Evolutionary conservation across 1,140 invertebrate species (phyloP).

Genomic region (Musca domestica): DNA sequence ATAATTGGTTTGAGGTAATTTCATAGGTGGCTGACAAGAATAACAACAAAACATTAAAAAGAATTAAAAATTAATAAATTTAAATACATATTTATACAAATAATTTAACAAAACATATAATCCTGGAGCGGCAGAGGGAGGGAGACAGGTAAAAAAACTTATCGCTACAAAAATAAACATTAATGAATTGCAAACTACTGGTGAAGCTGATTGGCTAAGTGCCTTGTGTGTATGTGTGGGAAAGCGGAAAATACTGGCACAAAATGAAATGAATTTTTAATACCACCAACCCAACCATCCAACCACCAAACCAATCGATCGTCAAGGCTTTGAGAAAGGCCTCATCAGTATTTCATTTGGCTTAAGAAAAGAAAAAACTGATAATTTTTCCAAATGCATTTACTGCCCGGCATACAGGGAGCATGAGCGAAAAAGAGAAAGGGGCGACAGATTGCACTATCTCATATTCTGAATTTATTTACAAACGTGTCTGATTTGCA

Average conservation of each 20-base stretch:
- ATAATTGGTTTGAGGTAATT: neutral
- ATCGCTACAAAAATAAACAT: neutral
- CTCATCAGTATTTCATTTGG: too few relatives aligned
- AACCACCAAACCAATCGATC: too few relatives aligned
- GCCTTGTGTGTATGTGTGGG: neutral
- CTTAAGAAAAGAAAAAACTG: too few relatives aligned
- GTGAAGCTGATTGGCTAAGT: neutral
- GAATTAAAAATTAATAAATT: neutral
- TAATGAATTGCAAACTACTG: neutral
- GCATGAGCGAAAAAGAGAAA: neutral
- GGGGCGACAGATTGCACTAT: neutral
- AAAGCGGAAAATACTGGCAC: neutral
- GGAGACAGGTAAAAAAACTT: neutral
- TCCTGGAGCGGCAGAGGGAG: too few relatives aligned
- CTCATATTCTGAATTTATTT: neutral
- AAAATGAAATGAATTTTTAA: too few relatives aligned
- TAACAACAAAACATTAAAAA: neutral
- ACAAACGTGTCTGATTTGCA: slow-evolving; percentile 41
- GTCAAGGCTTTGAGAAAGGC: too few relatives aligned
- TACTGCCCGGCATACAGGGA: neutral
- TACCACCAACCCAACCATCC: too few relatives aligned
- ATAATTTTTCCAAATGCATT: too few relatives aligned
- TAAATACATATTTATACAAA: slow-evolving; percentile 10
- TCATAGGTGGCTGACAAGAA: neutral
- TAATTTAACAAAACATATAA: too few relatives aligned